Conservation (phyloP, 2,888 invertebrate genomes). For the Oscheius onirici region DNA sequence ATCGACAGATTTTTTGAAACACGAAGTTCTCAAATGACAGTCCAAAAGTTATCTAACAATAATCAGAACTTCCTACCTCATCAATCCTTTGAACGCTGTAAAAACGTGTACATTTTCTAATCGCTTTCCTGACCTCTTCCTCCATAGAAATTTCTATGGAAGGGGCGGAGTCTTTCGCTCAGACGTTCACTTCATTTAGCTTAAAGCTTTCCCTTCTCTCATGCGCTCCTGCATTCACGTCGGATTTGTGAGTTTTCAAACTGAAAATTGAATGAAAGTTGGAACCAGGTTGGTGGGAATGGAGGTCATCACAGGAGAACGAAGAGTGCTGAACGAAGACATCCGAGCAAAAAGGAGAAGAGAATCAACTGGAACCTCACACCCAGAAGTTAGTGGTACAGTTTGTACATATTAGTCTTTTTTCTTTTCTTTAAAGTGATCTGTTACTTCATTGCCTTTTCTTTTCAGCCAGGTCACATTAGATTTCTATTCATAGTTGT, state of each 20-base stretch:
- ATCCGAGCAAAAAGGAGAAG: conserved; percentile 3
- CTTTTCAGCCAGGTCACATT: too few species aligned
- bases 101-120: not conserved
- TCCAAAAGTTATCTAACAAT: too few species aligned
- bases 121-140: not conserved
- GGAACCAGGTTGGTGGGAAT: not conserved
- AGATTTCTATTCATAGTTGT: too few species aligned
- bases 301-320: not conserved
- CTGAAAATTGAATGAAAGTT: not conserved
- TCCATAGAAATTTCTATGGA: not conserved
- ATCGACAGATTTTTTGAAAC: too few species aligned
- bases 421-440: too few species aligned
- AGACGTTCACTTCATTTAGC: too few species aligned
- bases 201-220: not conserved
- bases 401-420: too few species aligned
- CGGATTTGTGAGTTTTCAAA: not conserved
- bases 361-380: not conserved
- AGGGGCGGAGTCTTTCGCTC: not conserved
- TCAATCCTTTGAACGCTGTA: too few species aligned
- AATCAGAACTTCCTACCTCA: too few species aligned
- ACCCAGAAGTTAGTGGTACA: too few species aligned
- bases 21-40: too few species aligned
- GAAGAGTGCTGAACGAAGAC: not conserved
- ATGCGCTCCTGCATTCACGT: not conserved
- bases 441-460: too few species aligned